Evolutionary conservation across 2,797 vertebrate genomes (phyloP), one percentile per base, ranked within the genome.

Genomic region (Bucorvus abyssinicus): DNA sequence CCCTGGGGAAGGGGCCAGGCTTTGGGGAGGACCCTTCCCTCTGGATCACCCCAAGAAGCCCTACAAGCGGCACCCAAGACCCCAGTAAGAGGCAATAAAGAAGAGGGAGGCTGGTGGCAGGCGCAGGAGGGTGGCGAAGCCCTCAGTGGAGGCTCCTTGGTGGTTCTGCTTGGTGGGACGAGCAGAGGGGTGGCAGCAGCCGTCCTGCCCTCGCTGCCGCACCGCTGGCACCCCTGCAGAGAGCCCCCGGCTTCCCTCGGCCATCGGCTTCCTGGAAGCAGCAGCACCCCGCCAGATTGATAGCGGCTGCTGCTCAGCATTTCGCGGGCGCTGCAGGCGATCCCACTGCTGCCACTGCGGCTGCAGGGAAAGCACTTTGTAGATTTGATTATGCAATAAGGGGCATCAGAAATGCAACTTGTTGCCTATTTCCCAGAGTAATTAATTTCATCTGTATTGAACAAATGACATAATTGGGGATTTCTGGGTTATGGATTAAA

Each of bases 361-460:
- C 94, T 68, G 71, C 92, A 75, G 42, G 12, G 30, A 84, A 64
- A 91, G 86, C 94, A 69, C 75, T 71, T 87, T 60, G 82, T 4
- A 68, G 84, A 87, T 89, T 75, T 63, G 95, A 94, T 74, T 84
- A 45, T 20, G 9, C 1, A 14, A 95, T 49, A 47, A 89, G 87
- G 81, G 91, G 65, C 85, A 70, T 20, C 93, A 82, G 87, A 93
- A 97, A 96, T 47, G 87, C 92, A 87, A 97, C 96, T 90, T 96
- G 95, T 96, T 97, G 94, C 95, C 90, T 17, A 7, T 84, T 94
- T 97, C 95, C 93, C 94, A 86, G 94, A 89, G 94, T 96, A 95
- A 97, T 97, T 97, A 95, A 94, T 97, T 96, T 96, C 82, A 86
- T 97, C 94, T 84, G 84, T 95, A 97, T 95, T 93, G 95, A 97